A percentile compares a stretch with the other conserved stretches of the same genome.
phyloP scores from a whole-genome alignment of 2,888 invertebrate genomes.

The Metacarcinus magister region DNA sequence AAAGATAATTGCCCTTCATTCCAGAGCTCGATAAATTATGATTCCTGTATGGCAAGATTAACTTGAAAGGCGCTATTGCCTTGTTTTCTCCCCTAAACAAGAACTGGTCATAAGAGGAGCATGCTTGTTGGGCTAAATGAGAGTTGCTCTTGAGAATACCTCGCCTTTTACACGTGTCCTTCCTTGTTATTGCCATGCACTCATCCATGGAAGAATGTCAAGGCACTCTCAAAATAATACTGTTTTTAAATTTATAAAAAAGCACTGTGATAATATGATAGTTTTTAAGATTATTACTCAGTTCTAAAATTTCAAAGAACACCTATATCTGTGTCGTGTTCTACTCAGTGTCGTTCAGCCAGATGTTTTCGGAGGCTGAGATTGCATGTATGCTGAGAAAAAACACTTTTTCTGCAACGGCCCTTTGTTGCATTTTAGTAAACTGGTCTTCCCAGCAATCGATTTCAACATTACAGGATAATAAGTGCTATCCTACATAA shows the following conservation, averaged over 20 bases:
- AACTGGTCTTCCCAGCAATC: too few relatives aligned
- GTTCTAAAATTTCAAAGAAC: too few relatives aligned
- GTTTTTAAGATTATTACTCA: too few relatives aligned
- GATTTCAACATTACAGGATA: too few relatives aligned
- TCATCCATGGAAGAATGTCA: neutral
- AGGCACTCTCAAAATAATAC: neutral
- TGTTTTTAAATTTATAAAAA: neutral
- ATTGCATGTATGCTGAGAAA: too few relatives aligned
- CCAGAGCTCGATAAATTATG: neutral
- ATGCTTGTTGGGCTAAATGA: neutral
- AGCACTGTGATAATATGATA: too few relatives aligned
- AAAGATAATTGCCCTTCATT: slow-evolving; percentile 17
- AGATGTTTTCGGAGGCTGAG: too few relatives aligned
- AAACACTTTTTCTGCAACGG: too few relatives aligned
- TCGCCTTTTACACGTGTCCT: neutral
- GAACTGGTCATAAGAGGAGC: slow-evolving; percentile 1
- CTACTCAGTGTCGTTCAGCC: too few relatives aligned
- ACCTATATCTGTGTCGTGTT: too few relatives aligned
- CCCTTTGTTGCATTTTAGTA: too few relatives aligned
- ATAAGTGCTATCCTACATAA: too few relatives aligned
- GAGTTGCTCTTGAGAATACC: neutral
- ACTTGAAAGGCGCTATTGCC: neutral
- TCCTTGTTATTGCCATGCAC: neutral
- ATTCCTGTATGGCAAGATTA: slow-evolving; percentile 19
- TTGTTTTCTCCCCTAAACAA: neutral